phyloP scores from a whole-genome alignment of 2,888 invertebrate species.

The Coelinius sp. region DNA sequence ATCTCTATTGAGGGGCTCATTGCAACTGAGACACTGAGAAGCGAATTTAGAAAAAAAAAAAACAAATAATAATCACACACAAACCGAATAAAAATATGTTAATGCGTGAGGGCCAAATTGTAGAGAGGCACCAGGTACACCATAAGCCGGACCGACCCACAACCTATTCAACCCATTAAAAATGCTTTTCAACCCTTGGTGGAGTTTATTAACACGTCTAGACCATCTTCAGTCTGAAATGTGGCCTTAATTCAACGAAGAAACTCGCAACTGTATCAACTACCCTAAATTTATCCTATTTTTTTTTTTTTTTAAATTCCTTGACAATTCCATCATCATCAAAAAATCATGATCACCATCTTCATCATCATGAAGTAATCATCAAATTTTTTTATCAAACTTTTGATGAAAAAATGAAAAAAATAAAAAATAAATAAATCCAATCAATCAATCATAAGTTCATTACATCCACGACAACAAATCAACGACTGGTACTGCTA shows the following conservation, averaged over 20 bases:
- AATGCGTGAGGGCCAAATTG: slow-evolving; percentile 12
- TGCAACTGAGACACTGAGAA: slow-evolving; percentile 2
- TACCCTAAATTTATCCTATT: neutral
- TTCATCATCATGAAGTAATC: neutral
- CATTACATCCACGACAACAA: slow-evolving; percentile 26
- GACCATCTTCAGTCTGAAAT: neutral
- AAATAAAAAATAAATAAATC: slow-evolving; percentile 20
- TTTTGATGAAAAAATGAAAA: slow-evolving; percentile 17
- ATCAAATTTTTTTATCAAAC: no score
- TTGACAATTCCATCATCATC: slow-evolving; percentile 19
- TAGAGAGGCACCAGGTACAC: slow-evolving; percentile 29
- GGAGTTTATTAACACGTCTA: slow-evolving; percentile 8
- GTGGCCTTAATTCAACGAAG: neutral
- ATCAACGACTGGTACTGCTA: slow-evolving; percentile 41
- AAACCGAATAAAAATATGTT: neutral
- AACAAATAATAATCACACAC: slow-evolving; percentile 2
- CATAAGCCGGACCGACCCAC: slow-evolving; percentile 24
- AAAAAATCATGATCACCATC: neutral
- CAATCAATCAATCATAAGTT: slow-evolving; percentile 22
- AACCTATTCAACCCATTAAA: slow-evolving; percentile 25
- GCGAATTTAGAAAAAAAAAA: slow-evolving; percentile 9
- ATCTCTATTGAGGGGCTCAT: slow-evolving; percentile 9
- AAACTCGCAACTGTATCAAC: neutral
- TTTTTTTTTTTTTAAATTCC: slow-evolving; percentile 2
- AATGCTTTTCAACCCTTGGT: slow-evolving; percentile 8